Conservation (phyloP, 2,113 vertebrate species). For the Aphelocoma coerulescens region DNA sequence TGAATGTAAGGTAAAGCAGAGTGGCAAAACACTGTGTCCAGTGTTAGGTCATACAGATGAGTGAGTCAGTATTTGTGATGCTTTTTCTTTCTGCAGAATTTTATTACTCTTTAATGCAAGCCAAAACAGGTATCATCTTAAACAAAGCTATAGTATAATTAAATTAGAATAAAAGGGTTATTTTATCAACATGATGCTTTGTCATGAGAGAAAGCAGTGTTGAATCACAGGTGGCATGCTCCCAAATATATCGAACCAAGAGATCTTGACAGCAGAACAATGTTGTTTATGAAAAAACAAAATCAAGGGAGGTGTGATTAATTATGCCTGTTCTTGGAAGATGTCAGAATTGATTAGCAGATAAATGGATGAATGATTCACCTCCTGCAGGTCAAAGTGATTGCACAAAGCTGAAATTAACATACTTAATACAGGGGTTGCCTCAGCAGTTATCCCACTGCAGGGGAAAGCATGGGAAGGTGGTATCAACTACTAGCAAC, state of each 20-base stretch:
- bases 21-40: not conserved
- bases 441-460: slow-evolving; percentile 47
- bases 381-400: slow-evolving; percentile 66
- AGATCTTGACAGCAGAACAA: slow-evolving; percentile 53
- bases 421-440: slow-evolving; percentile 31
- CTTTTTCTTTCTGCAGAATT: not conserved
- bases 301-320: slow-evolving; percentile 64
- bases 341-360: slow-evolving; percentile 68
- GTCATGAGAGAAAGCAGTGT: not conserved
- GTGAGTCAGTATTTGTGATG: not conserved
- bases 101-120: not conserved
- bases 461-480: not conserved
- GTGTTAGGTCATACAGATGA: not conserved
- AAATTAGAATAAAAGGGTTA: slow-evolving; percentile 30
- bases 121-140: not conserved
- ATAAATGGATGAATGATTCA: slow-evolving; percentile 67
- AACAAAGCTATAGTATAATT: slow-evolving; percentile 39
- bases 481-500: not conserved
- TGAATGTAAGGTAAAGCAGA: not conserved
- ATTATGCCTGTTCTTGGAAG: slow-evolving; percentile 63
- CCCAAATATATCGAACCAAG: slow-evolving; percentile 11
- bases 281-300: slow-evolving; percentile 68
- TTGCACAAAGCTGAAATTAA: slow-evolving; percentile 60
- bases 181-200: slow-evolving; percentile 41
- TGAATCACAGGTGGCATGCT: slow-evolving; percentile 40